These are phyloP conservation scores for Scolopax mira DNA, from an alignment of 2,113 vertebrate species.

Conservation along the genomic window DNA sequence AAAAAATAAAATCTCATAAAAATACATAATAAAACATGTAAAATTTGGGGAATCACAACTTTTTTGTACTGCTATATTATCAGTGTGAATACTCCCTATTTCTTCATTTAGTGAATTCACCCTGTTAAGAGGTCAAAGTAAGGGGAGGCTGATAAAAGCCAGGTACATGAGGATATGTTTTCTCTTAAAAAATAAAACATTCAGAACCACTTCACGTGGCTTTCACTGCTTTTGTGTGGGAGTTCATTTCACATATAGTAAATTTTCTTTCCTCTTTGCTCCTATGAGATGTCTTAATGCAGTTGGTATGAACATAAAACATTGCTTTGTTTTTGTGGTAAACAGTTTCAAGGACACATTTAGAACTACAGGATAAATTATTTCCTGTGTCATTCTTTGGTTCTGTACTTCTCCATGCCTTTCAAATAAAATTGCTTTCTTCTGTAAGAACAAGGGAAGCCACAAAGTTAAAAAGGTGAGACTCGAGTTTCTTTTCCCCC, in stretches of 20 bases:
- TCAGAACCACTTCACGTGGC: neutral
- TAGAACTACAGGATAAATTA: neutral
- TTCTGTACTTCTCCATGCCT: neutral
- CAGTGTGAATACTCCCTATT: neutral
- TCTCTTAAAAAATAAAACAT: neutral
- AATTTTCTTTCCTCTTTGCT: neutral
- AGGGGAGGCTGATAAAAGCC: neutral
- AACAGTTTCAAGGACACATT: constrained; percentile 3
- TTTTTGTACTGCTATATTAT: neutral
- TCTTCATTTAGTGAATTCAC: neutral
- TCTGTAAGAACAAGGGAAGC: neutral
- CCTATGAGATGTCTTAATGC: neutral
- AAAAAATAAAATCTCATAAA: neutral
- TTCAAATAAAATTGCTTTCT: neutral
- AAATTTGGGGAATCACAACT: neutral
- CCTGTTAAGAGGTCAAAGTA: neutral
- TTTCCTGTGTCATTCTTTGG: neutral
- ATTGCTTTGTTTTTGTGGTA: neutral
- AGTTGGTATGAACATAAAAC: neutral
- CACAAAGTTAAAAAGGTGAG: neutral
- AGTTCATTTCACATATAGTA: neutral
- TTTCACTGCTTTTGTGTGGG: neutral
- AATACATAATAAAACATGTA: neutral
- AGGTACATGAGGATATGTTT: neutral
- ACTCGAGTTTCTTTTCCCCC: neutral